Evolutionary conservation across 2,888 invertebrate species (phyloP), one percentile per base, ranked within the genome.

Genomic region (Nemapogon koenigi): DNA sequence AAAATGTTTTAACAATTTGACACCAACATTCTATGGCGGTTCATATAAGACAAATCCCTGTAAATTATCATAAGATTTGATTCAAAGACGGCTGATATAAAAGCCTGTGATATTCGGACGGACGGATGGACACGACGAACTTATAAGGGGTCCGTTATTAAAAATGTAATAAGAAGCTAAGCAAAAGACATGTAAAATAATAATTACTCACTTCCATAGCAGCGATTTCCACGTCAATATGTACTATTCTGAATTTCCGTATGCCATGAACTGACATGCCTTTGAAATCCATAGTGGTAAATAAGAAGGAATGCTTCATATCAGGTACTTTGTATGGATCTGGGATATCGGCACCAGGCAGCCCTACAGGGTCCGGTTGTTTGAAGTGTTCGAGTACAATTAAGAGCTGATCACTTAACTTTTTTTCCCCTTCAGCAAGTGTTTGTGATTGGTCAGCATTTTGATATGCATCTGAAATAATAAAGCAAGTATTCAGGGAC

Each of bases 261-360:
- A 93, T 68, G 2, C 93, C 94, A 49, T 88, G 82, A 1, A 92
- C 83, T 38, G 84, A 81, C 4, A 88, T 84, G 44, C 89, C 81
- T 51, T 82, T 85, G 62, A 94, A 89, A 48, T 83, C 75, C 59
- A 94, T 82, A 6, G 83, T 86, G 19, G 84, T 84, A 38, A 87
- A 78, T 2, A 86, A 85, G 43, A 89, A 82, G 22, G 86, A 84
- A 50, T 89, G 87, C 39, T 82, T 84, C 68, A 90, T 85, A 47
- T 90, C 86, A 0, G 91, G 91, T 16, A 93, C 86, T 1, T 81
- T 68, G 72, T 91, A 85, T 0, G 94, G 94, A 56, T 94, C 93
- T 0, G 90, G 89, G 37, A 94, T 82, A 1, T 87, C 84, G 0
- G 84, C 86, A 1, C 89, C 89, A 0, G 93, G 93, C n/a, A 93